Evolutionary conservation across 2,888 invertebrate species (phyloP).

Genomic region (Catocala sponsa): DNA sequence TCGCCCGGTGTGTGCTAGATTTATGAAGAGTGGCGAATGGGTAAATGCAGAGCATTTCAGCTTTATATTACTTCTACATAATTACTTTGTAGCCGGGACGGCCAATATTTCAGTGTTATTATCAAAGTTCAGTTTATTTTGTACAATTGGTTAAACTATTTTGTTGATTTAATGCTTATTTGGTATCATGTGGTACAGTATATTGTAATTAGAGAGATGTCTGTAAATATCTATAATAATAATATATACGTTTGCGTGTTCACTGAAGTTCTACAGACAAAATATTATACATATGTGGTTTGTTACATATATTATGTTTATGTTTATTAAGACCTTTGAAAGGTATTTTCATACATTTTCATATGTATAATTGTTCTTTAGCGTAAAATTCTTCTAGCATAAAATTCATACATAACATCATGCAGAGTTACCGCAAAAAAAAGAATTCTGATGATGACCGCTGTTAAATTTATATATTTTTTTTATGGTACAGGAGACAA

Average conservation of each 20-base stretch:
- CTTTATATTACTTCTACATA: slow-evolving; percentile 48
- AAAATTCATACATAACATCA: too few species aligned
- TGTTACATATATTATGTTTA: too few species aligned
- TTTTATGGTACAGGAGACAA: too few species aligned
- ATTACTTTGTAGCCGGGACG: slow-evolving; percentile 43
- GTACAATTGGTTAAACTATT: slow-evolving; percentile 44
- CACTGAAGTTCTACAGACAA: too few species aligned
- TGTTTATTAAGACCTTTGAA: too few species aligned
- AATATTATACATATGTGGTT: too few species aligned
- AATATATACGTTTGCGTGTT: neutral
- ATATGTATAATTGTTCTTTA: too few species aligned
- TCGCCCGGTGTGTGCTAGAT: slow-evolving; percentile 29
- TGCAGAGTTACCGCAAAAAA: too few species aligned
- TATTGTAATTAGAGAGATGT: slow-evolving; percentile 11
- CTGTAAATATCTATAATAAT: slow-evolving; percentile 14
- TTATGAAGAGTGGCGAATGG: slow-evolving; percentile 45
- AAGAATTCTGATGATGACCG: too few species aligned
- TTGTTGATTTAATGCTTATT: slow-evolving; percentile 39
- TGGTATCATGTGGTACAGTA: slow-evolving; percentile 39
- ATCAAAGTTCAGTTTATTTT: slow-evolving; percentile 56
- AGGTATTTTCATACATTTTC: too few species aligned
- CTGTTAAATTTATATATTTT: too few species aligned
- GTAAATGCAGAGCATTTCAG: slow-evolving; percentile 38
- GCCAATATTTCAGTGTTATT: slow-evolving; percentile 59
- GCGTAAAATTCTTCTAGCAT: too few species aligned